Evolutionary conservation across 2,888 invertebrate genomes (phyloP), one percentile per base, ranked within the genome.

Genomic region (Amphipoea oculea): DNA sequence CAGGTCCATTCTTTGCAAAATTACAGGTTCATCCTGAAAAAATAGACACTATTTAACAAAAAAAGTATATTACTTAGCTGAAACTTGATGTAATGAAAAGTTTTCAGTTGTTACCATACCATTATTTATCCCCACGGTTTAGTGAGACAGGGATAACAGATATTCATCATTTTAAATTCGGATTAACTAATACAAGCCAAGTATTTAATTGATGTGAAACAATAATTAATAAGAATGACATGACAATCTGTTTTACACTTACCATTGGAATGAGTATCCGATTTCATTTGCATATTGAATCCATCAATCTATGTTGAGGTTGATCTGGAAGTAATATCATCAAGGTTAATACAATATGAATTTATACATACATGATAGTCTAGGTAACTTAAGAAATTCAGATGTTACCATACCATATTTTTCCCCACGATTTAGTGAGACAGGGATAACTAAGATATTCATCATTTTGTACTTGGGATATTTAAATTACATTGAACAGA

Each of bases 131-230:
- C 92, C 94, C 94, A 95, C 74, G 94, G 85, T 87, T 93, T 91
- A 81, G 94, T 95, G 92, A 94, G 94, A 91, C 95, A 95, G 95
- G 95, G 95, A 94, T 95, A 95, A 95, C 95, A 93, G 89, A 87
- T 91, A 88, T 89, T 94, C 94, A 94, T 94, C 94, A 94, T 93
- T 83, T 65, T 23, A 40, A 65, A 20, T 40, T 36, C 2, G 1
- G 14, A 9, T 23, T 57, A 57, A n/a, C 3, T 29, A 29, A 40
- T 36, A 11, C 23, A 71, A 14, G 42, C 11, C 5, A 62, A 20
- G 11, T 70, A 36, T 45, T 54, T 40, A 11, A 23, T n/a, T 14
- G 12, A 48, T 40, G 6, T 20, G 9, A 57, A n/a, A 23, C 0
- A 0, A 48, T 65, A 54, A 48, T 12, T 17, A 40, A 65, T 12